Evolutionary conservation across 1,140 invertebrate species (phyloP).

Genomic region (Lanistes nyassanus): DNA sequence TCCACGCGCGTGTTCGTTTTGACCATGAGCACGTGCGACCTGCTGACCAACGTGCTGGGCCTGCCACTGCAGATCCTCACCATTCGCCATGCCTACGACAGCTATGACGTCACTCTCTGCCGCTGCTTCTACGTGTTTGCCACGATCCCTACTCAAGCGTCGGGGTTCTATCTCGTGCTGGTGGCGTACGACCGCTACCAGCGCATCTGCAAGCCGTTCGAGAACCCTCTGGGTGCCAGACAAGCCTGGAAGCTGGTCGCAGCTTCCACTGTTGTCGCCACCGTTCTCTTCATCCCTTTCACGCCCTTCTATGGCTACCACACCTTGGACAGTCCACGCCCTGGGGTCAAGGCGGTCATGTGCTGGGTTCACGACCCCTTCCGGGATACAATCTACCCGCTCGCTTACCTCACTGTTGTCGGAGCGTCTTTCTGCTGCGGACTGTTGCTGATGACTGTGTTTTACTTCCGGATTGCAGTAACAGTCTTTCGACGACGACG

Average conservation of each 20-base stretch:
- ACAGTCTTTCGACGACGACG: conserved; percentile 12
- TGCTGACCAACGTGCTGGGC: conserved; percentile 34
- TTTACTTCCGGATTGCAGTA: conserved; percentile 36
- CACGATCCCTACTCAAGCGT: conserved; percentile 34
- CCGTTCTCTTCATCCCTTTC: conserved; percentile 41
- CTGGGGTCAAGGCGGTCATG: conserved; percentile 32
- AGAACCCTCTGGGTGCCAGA: conserved; percentile 30
- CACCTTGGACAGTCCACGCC: conserved; percentile 33
- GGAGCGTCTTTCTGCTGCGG: conserved; percentile 31
- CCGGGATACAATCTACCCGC: conserved; percentile 26
- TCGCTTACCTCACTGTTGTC: conserved; percentile 27
- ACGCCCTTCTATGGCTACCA: conserved; percentile 41
- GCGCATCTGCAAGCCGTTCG: conserved; percentile 43
- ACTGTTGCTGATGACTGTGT: conserved; percentile 33
- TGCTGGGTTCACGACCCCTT: conserved; percentile 39
- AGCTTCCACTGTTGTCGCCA: conserved; percentile 29
- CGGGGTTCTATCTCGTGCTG: conserved; percentile 47
- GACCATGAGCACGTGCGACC: conserved; percentile 37
- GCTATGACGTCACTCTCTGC: conserved; percentile 34
- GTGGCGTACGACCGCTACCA: conserved; percentile 49
- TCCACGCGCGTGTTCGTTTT: conserved; percentile 40
- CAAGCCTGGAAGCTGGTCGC: conserved; percentile 18
- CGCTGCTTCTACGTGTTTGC: conserved; percentile 41
- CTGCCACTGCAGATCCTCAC: conserved; percentile 50
- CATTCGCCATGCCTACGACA: conserved; percentile 41